These are phyloP conservation scores for Catharus minimus DNA, from an alignment of 2,113 vertebrate species.

Conservation along the genomic window DNA sequence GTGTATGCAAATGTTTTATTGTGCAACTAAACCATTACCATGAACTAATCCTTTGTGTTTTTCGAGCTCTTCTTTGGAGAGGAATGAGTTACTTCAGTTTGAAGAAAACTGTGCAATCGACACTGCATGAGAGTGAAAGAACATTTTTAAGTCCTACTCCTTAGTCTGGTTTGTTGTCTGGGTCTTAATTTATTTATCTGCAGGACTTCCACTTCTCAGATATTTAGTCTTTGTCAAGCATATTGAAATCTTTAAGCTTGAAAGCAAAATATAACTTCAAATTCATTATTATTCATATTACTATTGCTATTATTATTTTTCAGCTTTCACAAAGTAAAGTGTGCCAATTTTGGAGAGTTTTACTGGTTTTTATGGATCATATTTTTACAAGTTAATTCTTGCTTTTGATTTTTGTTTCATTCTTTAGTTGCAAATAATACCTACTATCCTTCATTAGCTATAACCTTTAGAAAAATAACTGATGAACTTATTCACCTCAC, in stretches of 20 bases:
- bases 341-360: not conserved
- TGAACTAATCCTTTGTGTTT: not conserved
- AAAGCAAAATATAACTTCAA: not conserved
- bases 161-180: not conserved
- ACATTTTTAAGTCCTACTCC: not conserved
- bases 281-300: not conserved
- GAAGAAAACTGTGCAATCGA: not conserved
- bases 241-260: not conserved
- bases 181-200: not conserved
- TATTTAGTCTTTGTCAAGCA: not conserved
- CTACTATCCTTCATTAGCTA: not conserved
- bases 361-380: not conserved
- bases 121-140: not conserved
- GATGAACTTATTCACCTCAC: not conserved
- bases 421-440: not conserved
- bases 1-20: not conserved
- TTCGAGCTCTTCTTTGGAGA: not conserved
- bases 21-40: not conserved
- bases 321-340: not conserved
- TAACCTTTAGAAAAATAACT: constrained; percentile 10
- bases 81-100: not conserved
- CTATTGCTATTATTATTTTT: not conserved
- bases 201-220: not conserved
- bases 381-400: not conserved
- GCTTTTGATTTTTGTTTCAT: constrained; percentile 28